Base-by-base conservation (phyloP, 2,797 vertebrate species). In the Pelochelys cantorii region DNA sequence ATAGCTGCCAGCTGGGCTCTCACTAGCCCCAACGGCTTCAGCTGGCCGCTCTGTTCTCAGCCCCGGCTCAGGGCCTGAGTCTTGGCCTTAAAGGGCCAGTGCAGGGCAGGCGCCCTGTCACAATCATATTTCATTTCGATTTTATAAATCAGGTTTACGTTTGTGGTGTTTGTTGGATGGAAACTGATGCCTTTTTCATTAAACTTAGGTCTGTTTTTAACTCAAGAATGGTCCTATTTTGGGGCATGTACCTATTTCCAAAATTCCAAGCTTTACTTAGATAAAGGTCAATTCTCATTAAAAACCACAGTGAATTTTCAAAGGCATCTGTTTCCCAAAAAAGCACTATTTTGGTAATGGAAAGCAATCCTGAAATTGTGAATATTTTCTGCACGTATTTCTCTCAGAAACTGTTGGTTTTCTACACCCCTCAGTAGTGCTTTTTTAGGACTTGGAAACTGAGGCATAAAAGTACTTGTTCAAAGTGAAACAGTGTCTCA, bases 251-350 rank as follows among this genome's bases (percentile, higher is more conserved):
- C 74, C 79, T 65, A 2, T 4, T 68, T 86, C 91, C 82, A 86
- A 56, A 10, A 78, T 87, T 93, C 37, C 7, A 84, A 10, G 71
- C 1, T 79, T 86, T 0, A 0, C 25, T 75, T 71, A 15, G 55
- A 11, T 62, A 78, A 92, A 62, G 2, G 68, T 4, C 0, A 0
- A 1, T 15, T 53, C 1, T 12, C 79, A 20, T 29, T 1, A 84
- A 79, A 91, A 68, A 18, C 23, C 60, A 89, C 31, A 53, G 22
- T 53, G 29, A 87, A 83, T 25, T 84, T 1, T 13, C 11, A 37
- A 71, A 20, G n/a, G 10, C 37, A 71, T 22, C 68, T 10, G 11
- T 71, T 37, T 71, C 68, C 34, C 4, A 9, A 71, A 37, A 68
- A 82, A n/a, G 42, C 11, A 87, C 42, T n/a, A 77, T 78, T 79